These are phyloP conservation scores for Rhipidura dahli DNA, from an alignment of 2,113 vertebrate species.

Conservation along the genomic window DNA sequence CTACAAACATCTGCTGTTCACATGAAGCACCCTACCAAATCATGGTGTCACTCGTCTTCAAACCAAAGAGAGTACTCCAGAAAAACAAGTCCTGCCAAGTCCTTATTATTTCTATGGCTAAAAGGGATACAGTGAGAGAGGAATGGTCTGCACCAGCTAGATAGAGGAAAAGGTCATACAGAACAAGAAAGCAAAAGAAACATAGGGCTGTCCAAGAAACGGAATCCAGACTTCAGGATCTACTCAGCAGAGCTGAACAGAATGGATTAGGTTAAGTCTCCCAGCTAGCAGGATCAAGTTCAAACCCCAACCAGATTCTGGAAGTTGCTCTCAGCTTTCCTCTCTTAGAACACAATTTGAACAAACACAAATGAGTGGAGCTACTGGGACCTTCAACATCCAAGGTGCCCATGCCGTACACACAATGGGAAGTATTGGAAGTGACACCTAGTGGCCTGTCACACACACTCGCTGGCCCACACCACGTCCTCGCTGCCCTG, in stretches of 20 bases:
- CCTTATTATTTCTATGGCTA: constrained; percentile 5
- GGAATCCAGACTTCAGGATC: background rate
- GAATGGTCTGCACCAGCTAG: background rate
- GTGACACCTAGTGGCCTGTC: background rate
- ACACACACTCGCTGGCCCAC: background rate
- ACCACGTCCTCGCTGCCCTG: background rate
- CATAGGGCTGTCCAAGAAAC: background rate
- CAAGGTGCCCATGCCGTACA: background rate
- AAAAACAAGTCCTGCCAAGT: constrained; percentile 15
- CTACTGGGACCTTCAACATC: background rate
- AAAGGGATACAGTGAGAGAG: background rate
- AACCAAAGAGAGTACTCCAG: background rate
- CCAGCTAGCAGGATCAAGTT: background rate
- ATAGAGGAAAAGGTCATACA: background rate
- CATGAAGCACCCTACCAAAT: background rate
- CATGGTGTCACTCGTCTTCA: background rate
- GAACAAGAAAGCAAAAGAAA: constrained; percentile 42
- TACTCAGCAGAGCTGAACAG: background rate
- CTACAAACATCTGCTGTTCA: background rate
- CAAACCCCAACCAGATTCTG: background rate
- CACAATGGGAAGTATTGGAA: background rate
- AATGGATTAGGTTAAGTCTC: background rate
- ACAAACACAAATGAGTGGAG: background rate
- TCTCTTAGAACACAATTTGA: background rate
- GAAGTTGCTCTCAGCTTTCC: background rate